Evolutionary conservation across 2,797 vertebrate species (phyloP), one percentile per base, ranked within the genome.

Genomic region (Bothrops alternatus): DNA sequence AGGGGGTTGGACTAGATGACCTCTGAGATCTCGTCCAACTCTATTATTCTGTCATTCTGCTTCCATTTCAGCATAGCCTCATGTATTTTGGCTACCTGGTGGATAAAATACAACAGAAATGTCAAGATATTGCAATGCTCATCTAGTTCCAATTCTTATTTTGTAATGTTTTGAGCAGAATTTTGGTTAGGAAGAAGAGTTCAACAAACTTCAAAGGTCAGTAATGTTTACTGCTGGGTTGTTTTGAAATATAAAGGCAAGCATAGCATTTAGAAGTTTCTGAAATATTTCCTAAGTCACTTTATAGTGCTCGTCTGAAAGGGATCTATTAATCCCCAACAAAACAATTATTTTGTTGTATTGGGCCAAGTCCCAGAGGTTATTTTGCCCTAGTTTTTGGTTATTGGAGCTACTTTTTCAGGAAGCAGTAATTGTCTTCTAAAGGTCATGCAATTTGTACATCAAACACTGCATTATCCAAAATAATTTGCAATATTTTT

Each of bases 341-440:
- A 32, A 73, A 73, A 73, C 25, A 12, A 91, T 32, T 69, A 55
- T 26, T 73, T 11, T 47, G 6, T 37, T 73, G 53, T 26, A 73
- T 73, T 26, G 55, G 2, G 69, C 14, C 32, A 57, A 87, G 32
- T 26, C 85, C 50, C 32, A 28, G 55, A 82, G 65, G 28, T 65
- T 58, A 23, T 13, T 14, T 61, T 0, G 18, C 25, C 53, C 50
- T n/a, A 88, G 26, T 16, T 65, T 28, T 63, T 57, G 61, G 13
- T 53, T 69, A 65, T 65, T 56, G 69, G 61, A 91, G 37, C 28
- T 60, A 37, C 18, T 89, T 92, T 89, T 60, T 92, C 69, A 82
- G 20, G 12, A 82, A 16, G 12, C 4, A 50, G 12, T 37, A 53
- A 89, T 85, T 92, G 86, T 58, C 37, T 50, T 50, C 65, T n/a